Percentiles rank a stretch among this genome's conserved stretches.
These are phyloP conservation scores for Cerceris rybyensis DNA, from an alignment of 2,888 invertebrate species.

Conservation along the genomic window DNA sequence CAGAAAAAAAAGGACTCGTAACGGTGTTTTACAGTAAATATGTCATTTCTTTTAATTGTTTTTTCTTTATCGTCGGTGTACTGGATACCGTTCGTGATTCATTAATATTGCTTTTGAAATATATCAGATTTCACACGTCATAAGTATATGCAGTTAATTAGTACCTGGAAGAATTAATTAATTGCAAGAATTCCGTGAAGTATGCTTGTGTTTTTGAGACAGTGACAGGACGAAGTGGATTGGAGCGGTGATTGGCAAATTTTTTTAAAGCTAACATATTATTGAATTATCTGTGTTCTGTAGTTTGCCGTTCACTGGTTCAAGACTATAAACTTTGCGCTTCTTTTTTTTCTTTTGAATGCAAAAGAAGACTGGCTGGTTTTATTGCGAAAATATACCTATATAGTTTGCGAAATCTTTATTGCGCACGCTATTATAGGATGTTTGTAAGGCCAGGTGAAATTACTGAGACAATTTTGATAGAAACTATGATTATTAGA, in stretches of 20 bases:
- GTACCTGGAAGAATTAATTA: constrained; percentile 42
- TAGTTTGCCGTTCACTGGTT: too few relatives aligned
- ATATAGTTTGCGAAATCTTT: constrained; percentile 43
- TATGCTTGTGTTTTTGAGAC: too few relatives aligned
- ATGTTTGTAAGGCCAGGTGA: constrained; percentile 49
- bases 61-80: not conserved
- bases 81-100: constrained; percentile 35
- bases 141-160: constrained; percentile 46
- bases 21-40: constrained; percentile 15
- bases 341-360: too few relatives aligned
- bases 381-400: not conserved
- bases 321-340: too few relatives aligned
- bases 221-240: too few relatives aligned
- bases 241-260: too few relatives aligned
- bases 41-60: too few relatives aligned
- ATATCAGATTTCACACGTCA: constrained; percentile 58
- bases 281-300: too few relatives aligned
- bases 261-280: too few relatives aligned
- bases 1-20: constrained; percentile 24
- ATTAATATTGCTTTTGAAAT: constrained; percentile 61
- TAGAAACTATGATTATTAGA: constrained; percentile 83
- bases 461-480: constrained; percentile 71
- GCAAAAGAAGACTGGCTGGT: too few relatives aligned
- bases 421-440: constrained; percentile 11
- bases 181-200: not conserved